phyloP scores from a whole-genome alignment of 2,797 vertebrate species.

The Threskiornis aethiopicus region DNA sequence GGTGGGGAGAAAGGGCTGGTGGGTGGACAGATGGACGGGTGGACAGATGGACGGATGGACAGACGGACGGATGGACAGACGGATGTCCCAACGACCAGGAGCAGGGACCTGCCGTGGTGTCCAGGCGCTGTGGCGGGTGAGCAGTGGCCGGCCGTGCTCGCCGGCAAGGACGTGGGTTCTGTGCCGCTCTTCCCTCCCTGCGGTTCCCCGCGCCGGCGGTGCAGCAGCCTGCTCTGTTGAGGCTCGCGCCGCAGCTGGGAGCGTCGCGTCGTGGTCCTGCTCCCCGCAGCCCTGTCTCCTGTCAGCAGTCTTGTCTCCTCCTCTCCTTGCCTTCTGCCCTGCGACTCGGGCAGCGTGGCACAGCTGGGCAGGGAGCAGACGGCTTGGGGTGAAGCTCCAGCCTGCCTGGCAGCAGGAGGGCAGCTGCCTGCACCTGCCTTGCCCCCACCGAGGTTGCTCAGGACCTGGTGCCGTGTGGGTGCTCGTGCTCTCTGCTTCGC shows the following conservation, averaged over 20 bases:
- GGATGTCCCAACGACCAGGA: accelerated
- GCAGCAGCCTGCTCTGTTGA: background rate
- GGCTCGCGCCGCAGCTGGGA: background rate
- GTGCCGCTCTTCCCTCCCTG: background rate
- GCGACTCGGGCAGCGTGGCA: background rate
- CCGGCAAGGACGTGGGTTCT: background rate
- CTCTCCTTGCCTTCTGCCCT: background rate
- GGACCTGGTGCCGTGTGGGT: accelerated
- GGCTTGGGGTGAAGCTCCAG: background rate
- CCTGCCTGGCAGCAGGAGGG: background rate
- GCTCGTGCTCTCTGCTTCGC: background rate
- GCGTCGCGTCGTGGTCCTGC: background rate
- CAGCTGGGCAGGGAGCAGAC: background rate
- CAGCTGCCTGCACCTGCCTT: background rate
- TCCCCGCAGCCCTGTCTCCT: background rate
- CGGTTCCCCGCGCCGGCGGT: background rate
- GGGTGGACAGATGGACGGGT: background rate
- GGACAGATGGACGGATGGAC: background rate
- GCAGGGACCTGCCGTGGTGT: background rate
- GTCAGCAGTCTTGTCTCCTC: too few species aligned
- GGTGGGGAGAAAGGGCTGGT: background rate
- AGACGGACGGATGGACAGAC: too few species aligned
- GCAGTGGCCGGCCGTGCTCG: accelerated
- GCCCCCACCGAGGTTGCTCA: background rate
- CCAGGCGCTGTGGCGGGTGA: background rate